A percentile compares a stretch with the other conserved stretches of the same genome.
Conservation (phyloP, 2,888 invertebrate genomes). For the Luffia ferchaultella region DNA sequence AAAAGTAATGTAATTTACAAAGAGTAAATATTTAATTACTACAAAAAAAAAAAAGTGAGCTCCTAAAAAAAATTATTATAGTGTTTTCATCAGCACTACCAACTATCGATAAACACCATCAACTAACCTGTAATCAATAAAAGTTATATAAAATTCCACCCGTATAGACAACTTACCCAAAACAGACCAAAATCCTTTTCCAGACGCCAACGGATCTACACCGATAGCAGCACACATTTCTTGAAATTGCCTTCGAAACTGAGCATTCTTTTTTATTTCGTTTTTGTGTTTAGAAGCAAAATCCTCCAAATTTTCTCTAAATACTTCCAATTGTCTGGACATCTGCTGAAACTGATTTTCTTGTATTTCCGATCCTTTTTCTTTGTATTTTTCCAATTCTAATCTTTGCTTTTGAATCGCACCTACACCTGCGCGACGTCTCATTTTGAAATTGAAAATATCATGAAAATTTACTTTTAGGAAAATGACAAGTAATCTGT, state of each 20-base stretch:
- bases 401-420: constrained; percentile 89
- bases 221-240: constrained; percentile 99
- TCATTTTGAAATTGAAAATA: constrained; percentile 58
- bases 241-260: constrained; percentile 95
- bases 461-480: too few species aligned
- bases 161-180: constrained; percentile 54
- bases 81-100: too few species aligned
- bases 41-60: too few species aligned
- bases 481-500: too few species aligned
- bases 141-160: background rate
- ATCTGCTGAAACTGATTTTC: constrained; percentile 93
- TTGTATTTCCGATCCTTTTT: constrained; percentile 91
- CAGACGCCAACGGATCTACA: constrained; percentile 96
- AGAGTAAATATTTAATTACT: too few species aligned
- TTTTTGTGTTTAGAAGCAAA: constrained; percentile 95
- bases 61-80: too few species aligned
- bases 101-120: too few species aligned
- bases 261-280: constrained; percentile 93
- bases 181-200: constrained; percentile 98
- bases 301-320: constrained; percentile 90
- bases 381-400: constrained; percentile 89
- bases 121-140: background rate
- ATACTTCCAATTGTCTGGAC: constrained; percentile 93
- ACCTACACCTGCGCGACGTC: constrained; percentile 85
- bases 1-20: too few species aligned